Conservation (phyloP, 2,797 vertebrate species). For the Phrynocephalus guinanensis region DNA sequence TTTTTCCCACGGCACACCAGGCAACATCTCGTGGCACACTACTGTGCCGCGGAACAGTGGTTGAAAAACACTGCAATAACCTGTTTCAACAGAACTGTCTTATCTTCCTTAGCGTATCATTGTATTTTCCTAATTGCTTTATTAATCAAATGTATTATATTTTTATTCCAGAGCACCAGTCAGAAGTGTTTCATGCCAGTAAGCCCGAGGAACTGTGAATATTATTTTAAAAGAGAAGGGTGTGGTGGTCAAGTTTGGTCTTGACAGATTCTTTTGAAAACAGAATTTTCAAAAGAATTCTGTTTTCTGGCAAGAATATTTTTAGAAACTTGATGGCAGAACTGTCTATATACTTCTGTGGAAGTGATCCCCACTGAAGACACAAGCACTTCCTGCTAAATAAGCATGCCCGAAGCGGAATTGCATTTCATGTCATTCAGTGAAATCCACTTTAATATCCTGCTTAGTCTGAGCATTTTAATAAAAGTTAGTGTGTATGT, state of each 20-base stretch:
- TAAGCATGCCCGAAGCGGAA: too few species aligned
- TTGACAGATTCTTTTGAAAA: background rate
- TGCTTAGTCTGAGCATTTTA: background rate
- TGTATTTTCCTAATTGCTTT: constrained; percentile 57
- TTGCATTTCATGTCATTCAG: background rate
- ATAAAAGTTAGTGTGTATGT: too few species aligned
- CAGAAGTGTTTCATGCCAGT: background rate
- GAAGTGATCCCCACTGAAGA: too few species aligned
- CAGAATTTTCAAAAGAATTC: background rate
- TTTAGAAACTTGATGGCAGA: too few species aligned
- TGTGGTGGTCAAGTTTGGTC: constrained; percentile 3
- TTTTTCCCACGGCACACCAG: too few species aligned
- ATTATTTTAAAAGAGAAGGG: constrained; percentile 32
- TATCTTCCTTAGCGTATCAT: constrained; percentile 7
- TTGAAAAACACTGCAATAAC: too few species aligned
- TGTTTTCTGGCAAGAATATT: too few species aligned
- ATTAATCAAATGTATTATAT: constrained; percentile 61
- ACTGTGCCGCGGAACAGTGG: too few species aligned
- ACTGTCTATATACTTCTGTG: too few species aligned
- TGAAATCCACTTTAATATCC: too few species aligned
- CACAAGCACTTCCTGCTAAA: too few species aligned
- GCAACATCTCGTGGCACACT: too few species aligned
- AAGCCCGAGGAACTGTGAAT: constrained; percentile 3
- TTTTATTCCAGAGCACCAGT: constrained; percentile 55
- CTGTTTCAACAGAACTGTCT: constrained; percentile 46